Base-by-base conservation (phyloP, 2,113 vertebrate genomes). In the Meriones unguiculatus region DNA sequence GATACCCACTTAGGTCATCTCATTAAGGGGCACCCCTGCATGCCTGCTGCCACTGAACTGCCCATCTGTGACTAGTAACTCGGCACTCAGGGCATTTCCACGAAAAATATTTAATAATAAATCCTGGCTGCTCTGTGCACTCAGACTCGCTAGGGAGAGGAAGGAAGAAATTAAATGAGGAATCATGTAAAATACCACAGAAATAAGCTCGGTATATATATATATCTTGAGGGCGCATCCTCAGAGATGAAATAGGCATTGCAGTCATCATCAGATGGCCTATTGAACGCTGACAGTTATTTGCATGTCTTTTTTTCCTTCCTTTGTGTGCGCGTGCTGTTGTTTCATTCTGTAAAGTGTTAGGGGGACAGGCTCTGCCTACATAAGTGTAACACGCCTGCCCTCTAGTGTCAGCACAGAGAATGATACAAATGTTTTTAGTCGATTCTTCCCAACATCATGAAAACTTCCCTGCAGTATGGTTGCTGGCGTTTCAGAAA, bases 391-490 rank as follows among this genome's bases (percentile, higher is more conserved):
- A 96, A 82, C 98, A 87, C 67, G 87, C 62, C 96, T 95, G 54
- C 14, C 98, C 98, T 97, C 98, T 98, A 96, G 98, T 96, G 98
- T 97, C 85, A 0, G 0, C 2, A 72, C 4, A 95, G 20, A 4
- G 46, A 97, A 84, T 73, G 91, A 95, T 70, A 89, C 0, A 46
- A 78, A 30, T 7, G 32, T 0, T 30, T 24, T 12, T 13, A 80
- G 11, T 22, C 1, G 9, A 22, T n/a, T 38, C 96, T 96, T 30
- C 25, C 1, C 20, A 17, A 20, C 95, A 87, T 59, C 24, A 6
- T 17, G 70, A 57, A 54, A 70, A 64, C 81, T 41, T 46, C 80
- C 50, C 65, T 67, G 54, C 64, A 87, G 52, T 35, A 22, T 22
- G 41, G 20, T 52, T 7, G 46, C 80, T 64, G n/a, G 67, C 20